Evolutionary conservation across 1,140 invertebrate genomes (phyloP).

Genomic region (Phocides pigmalion): DNA sequence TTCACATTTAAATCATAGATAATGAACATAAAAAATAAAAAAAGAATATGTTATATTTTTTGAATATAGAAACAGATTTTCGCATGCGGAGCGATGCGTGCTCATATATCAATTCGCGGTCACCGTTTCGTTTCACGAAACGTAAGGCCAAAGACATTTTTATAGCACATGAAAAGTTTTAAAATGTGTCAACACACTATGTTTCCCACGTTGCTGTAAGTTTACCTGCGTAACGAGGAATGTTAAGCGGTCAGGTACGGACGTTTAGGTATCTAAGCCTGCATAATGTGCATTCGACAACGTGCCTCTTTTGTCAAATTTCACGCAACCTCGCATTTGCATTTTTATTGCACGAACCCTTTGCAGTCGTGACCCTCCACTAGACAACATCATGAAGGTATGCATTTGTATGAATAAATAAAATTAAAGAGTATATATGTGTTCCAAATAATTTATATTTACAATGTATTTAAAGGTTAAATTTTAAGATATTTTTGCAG

Average conservation of each 20-base stretch:
- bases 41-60: no score
- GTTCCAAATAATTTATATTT: no score
- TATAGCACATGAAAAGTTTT: slow-evolving; percentile 43
- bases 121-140: slow-evolving; percentile 20
- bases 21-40: no score
- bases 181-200: slow-evolving; percentile 36
- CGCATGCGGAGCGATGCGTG: slow-evolving; percentile 15
- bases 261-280: slow-evolving; percentile 25
- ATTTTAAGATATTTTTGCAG: no score
- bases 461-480: no score
- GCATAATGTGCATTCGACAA: slow-evolving; percentile 37
- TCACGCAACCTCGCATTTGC: slow-evolving; percentile 41
- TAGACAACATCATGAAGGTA: no score
- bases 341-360: slow-evolving; percentile 48
- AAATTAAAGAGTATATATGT: no score
- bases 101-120: slow-evolving; percentile 32
- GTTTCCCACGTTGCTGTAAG: slow-evolving; percentile 40
- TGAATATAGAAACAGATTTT: slow-evolving; percentile 6
- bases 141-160: slow-evolving; percentile 38
- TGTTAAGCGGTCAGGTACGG: slow-evolving; percentile 35
- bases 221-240: slow-evolving; percentile 36
- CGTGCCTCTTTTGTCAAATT: slow-evolving; percentile 36
- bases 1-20: no score
- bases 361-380: not conserved
- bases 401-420: no score